Evolutionary conservation across 2,797 vertebrate genomes (phyloP), one percentile per base, ranked within the genome.

Genomic region (Sylvia borin): DNA sequence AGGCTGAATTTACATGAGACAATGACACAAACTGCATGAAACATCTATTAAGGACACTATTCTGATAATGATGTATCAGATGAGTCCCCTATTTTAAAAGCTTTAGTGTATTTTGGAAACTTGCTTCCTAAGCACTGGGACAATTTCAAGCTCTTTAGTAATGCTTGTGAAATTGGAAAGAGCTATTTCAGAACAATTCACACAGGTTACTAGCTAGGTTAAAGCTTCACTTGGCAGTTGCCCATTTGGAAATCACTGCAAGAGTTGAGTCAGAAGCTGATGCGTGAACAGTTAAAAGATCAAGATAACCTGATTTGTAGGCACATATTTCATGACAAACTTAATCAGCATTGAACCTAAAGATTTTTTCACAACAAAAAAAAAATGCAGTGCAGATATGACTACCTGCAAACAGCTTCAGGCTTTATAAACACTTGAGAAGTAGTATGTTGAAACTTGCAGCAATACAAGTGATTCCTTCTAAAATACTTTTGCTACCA

Each of bases 251-350:
- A 94, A 88, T 72, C n/a, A 75, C 50, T 68, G 51, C n/a, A 73
- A 81, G 64, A 93, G 80, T 2, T 84, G 50, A 95, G 74, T 90
- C 92, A 95, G 91, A 93, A 85, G 77, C 26, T 88, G 70, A 91
- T 25, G 53, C 5, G 10, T n/a, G 45, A 90, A 80, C 21, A 71
- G 58, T 68, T 53, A 48, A 42, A 79, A 92, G 78, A 91, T 85
- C 48, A 93, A 94, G 76, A 93, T 40, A 92, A 67, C 42, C 32
- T 90, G 64, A 95, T 78, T 2, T 86, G 38, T 25, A 88, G 68
- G 76, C 61, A 80, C 19, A 5, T 42, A 90, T 67, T 90, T 95
- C 62, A 92, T 62, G 5, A 96, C 50, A 88, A 91, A 93, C 40
- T 85, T 83, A 65, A 85, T 92, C 75, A 85, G 57, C 81, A 91